phyloP scores from a whole-genome alignment of 1,140 invertebrate species.

The Eueides isabella region DNA sequence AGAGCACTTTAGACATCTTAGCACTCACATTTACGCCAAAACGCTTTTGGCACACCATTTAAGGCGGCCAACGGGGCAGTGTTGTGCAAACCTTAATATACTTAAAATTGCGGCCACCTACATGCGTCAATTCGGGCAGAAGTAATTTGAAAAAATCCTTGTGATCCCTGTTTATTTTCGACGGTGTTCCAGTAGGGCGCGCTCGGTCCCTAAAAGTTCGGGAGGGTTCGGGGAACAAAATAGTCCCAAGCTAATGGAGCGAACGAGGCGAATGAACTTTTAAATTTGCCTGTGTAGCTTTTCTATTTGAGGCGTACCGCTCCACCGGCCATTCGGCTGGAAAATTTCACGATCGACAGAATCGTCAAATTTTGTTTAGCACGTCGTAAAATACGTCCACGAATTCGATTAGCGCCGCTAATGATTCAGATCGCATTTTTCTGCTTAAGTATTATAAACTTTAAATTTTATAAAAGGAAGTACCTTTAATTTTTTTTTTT shows the following conservation, averaged over 20 bases:
- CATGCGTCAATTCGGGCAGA: constrained; percentile 34
- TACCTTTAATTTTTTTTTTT: background rate
- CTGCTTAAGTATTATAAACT: background rate
- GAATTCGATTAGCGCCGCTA: constrained; percentile 14
- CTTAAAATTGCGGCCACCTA: constrained; percentile 36
- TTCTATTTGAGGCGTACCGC: constrained; percentile 35
- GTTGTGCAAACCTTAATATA: constrained; percentile 47
- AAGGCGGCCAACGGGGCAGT: constrained; percentile 39
- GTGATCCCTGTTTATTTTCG: constrained; percentile 53
- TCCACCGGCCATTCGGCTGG: constrained; percentile 29
- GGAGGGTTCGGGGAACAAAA: constrained; percentile 51
- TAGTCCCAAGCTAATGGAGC: constrained; percentile 62
- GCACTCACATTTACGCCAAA: constrained; percentile 38
- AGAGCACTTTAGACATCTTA: constrained; percentile 30
- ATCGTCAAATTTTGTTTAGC: constrained; percentile 34
- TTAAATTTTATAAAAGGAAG: background rate
- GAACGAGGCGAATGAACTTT: constrained; percentile 59
- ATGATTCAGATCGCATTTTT: constrained; percentile 9
- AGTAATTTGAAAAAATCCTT: constrained; percentile 45
- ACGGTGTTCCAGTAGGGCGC: constrained; percentile 40
- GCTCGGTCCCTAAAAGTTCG: constrained; percentile 42
- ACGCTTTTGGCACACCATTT: constrained; percentile 39
- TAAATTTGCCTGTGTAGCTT: constrained; percentile 51
- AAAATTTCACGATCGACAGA: constrained; percentile 44
- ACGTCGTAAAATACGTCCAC: constrained; percentile 18